Base-by-base conservation (phyloP, 2,888 invertebrate species). In the Hofmannophila pseudospretella region DNA sequence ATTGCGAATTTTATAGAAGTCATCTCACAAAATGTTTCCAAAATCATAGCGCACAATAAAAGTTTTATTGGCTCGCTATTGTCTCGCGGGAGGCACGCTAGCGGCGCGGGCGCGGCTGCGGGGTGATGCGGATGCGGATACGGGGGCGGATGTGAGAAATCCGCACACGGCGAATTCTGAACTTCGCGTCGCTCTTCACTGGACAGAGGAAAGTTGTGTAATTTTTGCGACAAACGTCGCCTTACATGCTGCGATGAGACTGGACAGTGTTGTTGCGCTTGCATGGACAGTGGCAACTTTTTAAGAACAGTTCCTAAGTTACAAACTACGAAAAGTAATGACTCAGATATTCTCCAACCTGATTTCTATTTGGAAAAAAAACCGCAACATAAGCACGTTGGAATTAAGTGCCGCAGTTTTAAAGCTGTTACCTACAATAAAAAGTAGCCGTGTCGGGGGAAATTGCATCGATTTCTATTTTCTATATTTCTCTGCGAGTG, bases 21-120 rank as follows among this genome's bases (percentile, higher is more conserved):
- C 72, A 75, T 78, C 73, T 72, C 62, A 63, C 62, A 73, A 74
- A 79, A 78, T 76, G 71, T 74, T 76, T 72, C 67, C 63, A 69
- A 78, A 81, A 79, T 80, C 75, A 81, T 78, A 76, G 77, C 68
- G 64, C 44, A 63, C 71, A 70, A 72, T 79, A 79, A 80, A 82
- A 82, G 69, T 79, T 82, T 79, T 79, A 81, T 80, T 80, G 71
- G 71, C 67, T 71, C 61, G 67, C 69, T 68, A 73, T 78, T 74
- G 76, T 76, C 70, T 71, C 62, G 54, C 41, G 62, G 60, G 63
- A 62, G 52, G 49, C 38, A 28, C 19, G 39, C 23, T 27, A 34
- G 35, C 16, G 25, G 39, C 46, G 39, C 43, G 36, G 41, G 38
- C 54, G 57, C 54, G 57, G 4, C 33, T 29, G 31, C 31, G 50